Conservation (phyloP, 2,888 invertebrate genomes). For the Synanthedon tipuliformis region DNA sequence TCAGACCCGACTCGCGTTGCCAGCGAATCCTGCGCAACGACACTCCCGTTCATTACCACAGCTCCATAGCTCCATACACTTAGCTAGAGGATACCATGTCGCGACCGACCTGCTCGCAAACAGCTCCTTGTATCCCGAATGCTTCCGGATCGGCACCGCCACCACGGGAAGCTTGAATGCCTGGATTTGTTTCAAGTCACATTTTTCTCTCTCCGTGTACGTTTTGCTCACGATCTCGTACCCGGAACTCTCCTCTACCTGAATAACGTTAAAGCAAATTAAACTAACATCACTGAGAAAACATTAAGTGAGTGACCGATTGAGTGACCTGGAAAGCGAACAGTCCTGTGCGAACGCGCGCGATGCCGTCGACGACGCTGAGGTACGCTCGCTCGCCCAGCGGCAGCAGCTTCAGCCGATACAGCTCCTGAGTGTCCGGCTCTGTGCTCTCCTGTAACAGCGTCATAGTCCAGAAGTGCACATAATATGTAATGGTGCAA, state of each 20-base stretch:
- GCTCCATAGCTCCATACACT: too few species aligned
- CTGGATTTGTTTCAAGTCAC: conserved; percentile 69
- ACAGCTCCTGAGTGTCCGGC: conserved; percentile 60
- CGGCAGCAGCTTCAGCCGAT: conserved; percentile 65
- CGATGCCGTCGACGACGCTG: conserved; percentile 65
- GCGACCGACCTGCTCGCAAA: conserved; percentile 42
- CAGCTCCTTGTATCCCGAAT: conserved; percentile 71
- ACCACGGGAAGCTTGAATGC: conserved; percentile 70
- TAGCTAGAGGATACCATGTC: not conserved
- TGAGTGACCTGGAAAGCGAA: conserved; percentile 68
- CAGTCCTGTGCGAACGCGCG: conserved; percentile 60
- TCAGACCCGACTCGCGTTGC: conserved; percentile 71
- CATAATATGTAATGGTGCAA: not conserved
- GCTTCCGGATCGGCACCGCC: conserved; percentile 62
- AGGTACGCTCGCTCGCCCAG: conserved; percentile 65
- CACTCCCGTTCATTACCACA: too few species aligned
- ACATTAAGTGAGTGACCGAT: not conserved
- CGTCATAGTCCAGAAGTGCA: too few species aligned
- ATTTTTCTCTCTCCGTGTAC: conserved; percentile 73
- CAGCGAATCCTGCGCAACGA: conserved; percentile 57
- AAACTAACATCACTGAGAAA: not conserved
- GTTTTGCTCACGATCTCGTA: conserved; percentile 73
- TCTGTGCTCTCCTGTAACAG: conserved; percentile 62
- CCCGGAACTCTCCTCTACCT: conserved; percentile 70
- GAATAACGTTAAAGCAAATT: not conserved